A percentile compares a stretch with the other conserved stretches of the same genome.
phyloP scores from a whole-genome alignment of 2,888 invertebrate genomes.

The Nephrotoma flavescens region DNA sequence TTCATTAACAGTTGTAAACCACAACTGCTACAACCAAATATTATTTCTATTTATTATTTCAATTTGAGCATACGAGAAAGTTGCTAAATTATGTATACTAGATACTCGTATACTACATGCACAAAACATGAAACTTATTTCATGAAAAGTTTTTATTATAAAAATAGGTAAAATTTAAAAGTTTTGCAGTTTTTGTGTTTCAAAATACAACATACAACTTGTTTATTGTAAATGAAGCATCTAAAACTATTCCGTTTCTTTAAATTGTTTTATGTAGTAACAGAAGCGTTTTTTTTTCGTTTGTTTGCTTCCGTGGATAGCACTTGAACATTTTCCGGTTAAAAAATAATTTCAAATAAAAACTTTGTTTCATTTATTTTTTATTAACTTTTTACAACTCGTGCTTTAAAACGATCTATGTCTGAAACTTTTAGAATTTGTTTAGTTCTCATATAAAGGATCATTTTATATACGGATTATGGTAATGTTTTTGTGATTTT shows the following conservation, averaged over 20 bases:
- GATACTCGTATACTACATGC: neutral
- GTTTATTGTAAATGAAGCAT: neutral
- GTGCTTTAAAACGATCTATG: no score
- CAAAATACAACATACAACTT: neutral
- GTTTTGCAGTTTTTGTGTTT: neutral
- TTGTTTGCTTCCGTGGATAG: neutral
- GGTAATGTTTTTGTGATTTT: no score
- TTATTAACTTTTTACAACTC: neutral
- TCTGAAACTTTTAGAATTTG: no score
- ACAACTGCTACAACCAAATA: no score
- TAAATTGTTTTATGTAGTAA: neutral
- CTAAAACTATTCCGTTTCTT: neutral
- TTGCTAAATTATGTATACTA: neutral
- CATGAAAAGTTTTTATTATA: neutral
- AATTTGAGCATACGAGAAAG: neutral
- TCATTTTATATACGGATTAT: no score
- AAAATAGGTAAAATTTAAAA: neutral
- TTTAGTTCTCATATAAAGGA: no score
- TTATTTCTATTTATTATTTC: no score
- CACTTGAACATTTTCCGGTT: neutral
- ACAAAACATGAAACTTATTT: neutral
- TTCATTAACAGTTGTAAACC: no score
- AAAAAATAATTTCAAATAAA: neutral
- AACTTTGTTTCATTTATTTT: neutral
- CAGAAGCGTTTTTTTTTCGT: neutral